Percentiles rank a stretch among this genome's conserved stretches.
These are phyloP conservation scores for Bovichtus diacanthus DNA, from an alignment of 2,797 vertebrate species.

Conservation along the genomic window DNA sequence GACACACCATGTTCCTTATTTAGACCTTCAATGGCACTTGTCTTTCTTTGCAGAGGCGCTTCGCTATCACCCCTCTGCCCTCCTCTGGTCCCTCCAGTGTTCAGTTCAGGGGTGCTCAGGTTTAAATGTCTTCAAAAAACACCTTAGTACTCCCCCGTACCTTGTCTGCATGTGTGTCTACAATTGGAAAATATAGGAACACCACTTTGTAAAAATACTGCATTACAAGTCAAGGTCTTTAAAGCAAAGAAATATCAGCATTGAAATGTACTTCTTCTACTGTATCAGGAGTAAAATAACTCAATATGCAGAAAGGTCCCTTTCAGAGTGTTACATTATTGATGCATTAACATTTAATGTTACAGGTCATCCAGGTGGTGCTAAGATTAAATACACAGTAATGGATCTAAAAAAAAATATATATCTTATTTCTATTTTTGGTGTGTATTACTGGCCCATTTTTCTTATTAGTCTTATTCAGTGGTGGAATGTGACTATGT, in stretches of 20 bases:
- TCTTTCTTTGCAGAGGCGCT: conserved; percentile 42
- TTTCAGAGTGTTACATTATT: conserved; percentile 37
- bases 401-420: neutral
- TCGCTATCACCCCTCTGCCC: conserved; percentile 29
- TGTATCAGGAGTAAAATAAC: conserved; percentile 6
- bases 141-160: neutral
- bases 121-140: conserved; percentile 14
- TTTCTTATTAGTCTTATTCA: neutral
- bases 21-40: conserved; percentile 64
- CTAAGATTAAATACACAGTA: conserved; percentile 13
- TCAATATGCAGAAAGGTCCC: conserved; percentile 29
- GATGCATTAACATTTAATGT: conserved; percentile 40
- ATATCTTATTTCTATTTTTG: neutral
- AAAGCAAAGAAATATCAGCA: neutral
- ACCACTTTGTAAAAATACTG: neutral
- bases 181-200: neutral
- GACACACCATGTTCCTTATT: conserved; percentile 61
- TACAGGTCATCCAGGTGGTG: conserved; percentile 32
- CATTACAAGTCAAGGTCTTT: neutral
- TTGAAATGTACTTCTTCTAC: conserved; percentile 10
- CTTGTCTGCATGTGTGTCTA: neutral
- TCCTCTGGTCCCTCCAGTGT: conserved; percentile 29
- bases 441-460: neutral
- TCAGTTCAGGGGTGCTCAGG: conserved; percentile 23
- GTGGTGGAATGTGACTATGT: neutral